phyloP scores from a whole-genome alignment of 2,888 invertebrate species.

The Rapana venosa region DNA sequence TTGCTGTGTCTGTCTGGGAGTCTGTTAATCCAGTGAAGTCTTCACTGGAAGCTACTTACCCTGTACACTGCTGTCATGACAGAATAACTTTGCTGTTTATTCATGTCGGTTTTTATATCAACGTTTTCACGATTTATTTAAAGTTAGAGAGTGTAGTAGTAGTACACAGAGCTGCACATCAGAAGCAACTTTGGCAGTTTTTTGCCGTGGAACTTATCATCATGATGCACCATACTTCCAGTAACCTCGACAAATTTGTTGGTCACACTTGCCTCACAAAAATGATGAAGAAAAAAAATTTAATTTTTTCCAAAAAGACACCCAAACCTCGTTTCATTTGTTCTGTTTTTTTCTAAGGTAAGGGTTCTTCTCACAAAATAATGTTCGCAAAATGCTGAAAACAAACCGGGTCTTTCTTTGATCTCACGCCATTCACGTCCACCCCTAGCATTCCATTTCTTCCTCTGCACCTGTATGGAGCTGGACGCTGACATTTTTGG shows the following conservation, averaged over 20 bases:
- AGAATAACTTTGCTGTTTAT: too few species aligned
- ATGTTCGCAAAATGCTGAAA: background rate
- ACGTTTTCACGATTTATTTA: too few species aligned
- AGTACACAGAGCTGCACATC: too few species aligned
- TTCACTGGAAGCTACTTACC: too few species aligned
- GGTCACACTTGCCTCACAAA: background rate
- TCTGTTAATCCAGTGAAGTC: too few species aligned
- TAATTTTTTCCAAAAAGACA: background rate
- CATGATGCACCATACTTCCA: background rate
- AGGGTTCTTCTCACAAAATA: background rate
- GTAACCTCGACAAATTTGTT: background rate
- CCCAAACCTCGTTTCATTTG: background rate
- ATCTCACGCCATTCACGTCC: background rate
- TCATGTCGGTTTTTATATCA: too few species aligned
- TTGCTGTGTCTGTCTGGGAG: too few species aligned
- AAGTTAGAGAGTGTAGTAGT: too few species aligned
- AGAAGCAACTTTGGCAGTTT: too few species aligned
- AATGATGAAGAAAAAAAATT: background rate
- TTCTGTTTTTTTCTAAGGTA: background rate
- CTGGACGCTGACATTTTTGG: background rate
- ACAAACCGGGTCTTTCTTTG: background rate
- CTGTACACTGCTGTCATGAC: too few species aligned
- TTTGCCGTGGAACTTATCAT: too few species aligned
- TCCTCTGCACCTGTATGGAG: background rate
- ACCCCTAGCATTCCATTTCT: background rate